Conservation (phyloP, 2,113 vertebrate species). For the Tamias sibiricus region DNA sequence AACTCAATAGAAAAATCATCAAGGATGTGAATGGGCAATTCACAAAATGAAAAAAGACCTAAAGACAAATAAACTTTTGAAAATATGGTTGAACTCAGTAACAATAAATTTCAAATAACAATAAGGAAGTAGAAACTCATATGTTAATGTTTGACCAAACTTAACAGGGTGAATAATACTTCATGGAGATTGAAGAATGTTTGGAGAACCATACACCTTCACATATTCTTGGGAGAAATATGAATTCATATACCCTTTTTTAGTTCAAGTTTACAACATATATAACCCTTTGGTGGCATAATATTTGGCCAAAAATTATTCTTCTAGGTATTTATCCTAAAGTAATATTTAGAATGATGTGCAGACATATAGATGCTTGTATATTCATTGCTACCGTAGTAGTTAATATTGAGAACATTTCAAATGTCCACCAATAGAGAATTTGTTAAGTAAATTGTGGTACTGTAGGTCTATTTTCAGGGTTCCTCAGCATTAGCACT, state of each 20-base stretch:
- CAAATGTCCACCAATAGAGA: neutral
- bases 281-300: neutral
- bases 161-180: neutral
- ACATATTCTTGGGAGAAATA: conserved; percentile 8
- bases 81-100: conserved; percentile 27
- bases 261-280: neutral
- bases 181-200: neutral
- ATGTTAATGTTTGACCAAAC: neutral
- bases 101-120: conserved; percentile 40
- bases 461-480: neutral
- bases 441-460: neutral
- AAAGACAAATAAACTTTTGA: neutral
- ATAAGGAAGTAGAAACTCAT: conserved; percentile 8
- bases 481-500: neutral
- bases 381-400: neutral
- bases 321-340: conserved; percentile 38
- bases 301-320: conserved; percentile 36
- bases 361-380: neutral
- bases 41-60: neutral
- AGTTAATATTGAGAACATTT: neutral
- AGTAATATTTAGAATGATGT: conserved; percentile 12
- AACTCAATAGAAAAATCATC: conserved; percentile 15
- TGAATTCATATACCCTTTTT: neutral
- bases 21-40: neutral
- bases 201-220: neutral